A percentile compares a stretch with the other conserved stretches of the same genome.
Evolutionary conservation across 2,888 invertebrate genomes (phyloP).

Genomic region (Carpatolechia fugitivella): DNA sequence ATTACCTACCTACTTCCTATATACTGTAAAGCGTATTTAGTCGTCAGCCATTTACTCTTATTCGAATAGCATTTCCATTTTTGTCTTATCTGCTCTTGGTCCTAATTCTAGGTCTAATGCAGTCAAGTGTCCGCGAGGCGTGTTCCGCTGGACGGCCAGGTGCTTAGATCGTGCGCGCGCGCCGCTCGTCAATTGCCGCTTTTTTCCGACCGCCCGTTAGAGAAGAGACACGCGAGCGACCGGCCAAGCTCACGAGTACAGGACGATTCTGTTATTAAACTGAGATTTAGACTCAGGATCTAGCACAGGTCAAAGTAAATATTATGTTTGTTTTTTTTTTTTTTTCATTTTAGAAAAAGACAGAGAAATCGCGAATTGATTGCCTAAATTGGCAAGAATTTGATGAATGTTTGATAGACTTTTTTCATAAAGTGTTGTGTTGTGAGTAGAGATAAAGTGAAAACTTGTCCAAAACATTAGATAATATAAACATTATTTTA

Average conservation of each 20-base stretch:
- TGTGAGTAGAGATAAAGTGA: no score
- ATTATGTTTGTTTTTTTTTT: no score
- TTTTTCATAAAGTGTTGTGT: no score
- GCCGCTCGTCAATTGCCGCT: conserved; percentile 66
- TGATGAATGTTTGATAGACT: no score
- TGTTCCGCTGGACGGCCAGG: conserved; percentile 40
- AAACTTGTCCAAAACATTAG: no score
- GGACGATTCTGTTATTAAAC: conserved; percentile 23
- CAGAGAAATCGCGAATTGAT: no score
- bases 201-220: conserved; percentile 67
- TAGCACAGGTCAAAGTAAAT: no score
- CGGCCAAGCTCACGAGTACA: conserved; percentile 43
- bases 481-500: no score
- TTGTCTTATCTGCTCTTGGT: no score
- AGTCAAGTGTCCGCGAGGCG: neutral
- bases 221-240: conserved; percentile 55
- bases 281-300: neutral
- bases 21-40: neutral
- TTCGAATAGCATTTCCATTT: neutral
- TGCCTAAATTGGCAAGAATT: no score
- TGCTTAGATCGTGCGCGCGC: conserved; percentile 61
- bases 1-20: no score
- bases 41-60: neutral
- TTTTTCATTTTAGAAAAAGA: no score
- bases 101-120: neutral